Evolutionary conservation across 2,797 vertebrate genomes (phyloP).

Genomic region (Scolopax bukidnonensis): DNA sequence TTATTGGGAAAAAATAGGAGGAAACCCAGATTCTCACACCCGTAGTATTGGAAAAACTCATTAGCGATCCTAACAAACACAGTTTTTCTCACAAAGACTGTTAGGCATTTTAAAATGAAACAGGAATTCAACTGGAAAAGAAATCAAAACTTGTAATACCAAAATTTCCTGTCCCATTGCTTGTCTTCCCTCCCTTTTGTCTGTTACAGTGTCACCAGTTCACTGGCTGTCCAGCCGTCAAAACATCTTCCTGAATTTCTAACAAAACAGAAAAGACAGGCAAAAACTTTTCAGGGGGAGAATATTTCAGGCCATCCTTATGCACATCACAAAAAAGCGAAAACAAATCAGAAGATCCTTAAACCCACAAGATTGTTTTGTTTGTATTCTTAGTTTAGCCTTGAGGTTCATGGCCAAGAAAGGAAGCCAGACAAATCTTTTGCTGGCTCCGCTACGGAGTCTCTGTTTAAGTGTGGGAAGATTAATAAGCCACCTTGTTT

Average conservation of each 20-base stretch:
- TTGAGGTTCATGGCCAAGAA: slow-evolving; percentile 10
- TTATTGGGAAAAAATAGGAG: slow-evolving; percentile 41
- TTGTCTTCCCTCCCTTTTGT: not conserved
- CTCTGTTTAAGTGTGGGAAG: not conserved
- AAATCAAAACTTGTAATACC: not conserved
- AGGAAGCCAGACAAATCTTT: slow-evolving; percentile 5
- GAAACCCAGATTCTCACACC: slow-evolving; percentile 54
- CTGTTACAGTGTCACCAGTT: not conserved
- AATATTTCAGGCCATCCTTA: not conserved
- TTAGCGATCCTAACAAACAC: not conserved
- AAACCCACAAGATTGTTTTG: not conserved
- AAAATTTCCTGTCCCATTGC: not conserved
- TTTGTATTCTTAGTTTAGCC: slow-evolving; percentile 35
- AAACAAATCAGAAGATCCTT: not conserved
- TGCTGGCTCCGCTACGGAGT: not conserved
- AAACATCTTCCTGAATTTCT: not conserved
- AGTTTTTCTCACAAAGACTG: not conserved
- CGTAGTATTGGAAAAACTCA: not conserved
- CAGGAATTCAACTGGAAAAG: not conserved
- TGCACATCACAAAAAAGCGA: not conserved
- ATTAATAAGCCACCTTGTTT: not conserved
- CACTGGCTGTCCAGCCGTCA: not conserved
- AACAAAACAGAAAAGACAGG: not conserved
- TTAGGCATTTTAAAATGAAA: not conserved
- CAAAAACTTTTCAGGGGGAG: not conserved